phyloP scores from a whole-genome alignment of 2,888 invertebrate genomes.

The Syritta pipiens region DNA sequence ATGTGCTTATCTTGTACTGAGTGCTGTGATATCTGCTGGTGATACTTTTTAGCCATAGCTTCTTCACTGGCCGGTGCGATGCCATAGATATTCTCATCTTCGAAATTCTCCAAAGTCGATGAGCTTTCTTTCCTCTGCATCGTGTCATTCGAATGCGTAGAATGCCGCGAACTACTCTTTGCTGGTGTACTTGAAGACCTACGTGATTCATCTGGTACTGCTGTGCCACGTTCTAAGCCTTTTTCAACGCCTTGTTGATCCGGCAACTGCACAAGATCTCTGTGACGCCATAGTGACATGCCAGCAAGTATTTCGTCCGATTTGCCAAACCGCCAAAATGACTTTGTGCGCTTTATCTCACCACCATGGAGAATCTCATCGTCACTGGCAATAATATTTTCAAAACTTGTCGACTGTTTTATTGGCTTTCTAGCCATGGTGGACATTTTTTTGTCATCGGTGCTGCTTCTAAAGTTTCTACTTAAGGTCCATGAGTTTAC shows the following conservation, averaged over 20 bases:
- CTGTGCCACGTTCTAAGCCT: conserved; percentile 59
- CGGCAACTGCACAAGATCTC: conserved; percentile 85
- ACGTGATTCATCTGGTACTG: conserved; percentile 49
- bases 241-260: conserved; percentile 72
- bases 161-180: conserved; percentile 71
- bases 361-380: conserved; percentile 80
- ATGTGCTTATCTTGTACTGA: conserved; percentile 74
- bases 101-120: conserved; percentile 75
- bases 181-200: conserved; percentile 19
- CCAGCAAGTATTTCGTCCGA: conserved; percentile 90
- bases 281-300: conserved; percentile 92
- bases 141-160: conserved; percentile 73
- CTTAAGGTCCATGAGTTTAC: conserved; percentile 77
- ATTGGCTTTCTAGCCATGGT: conserved; percentile 71
- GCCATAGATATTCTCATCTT: conserved; percentile 77
- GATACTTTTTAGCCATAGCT: conserved; percentile 9
- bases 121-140: conserved; percentile 75
- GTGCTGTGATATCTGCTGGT: no score
- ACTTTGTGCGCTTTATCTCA: conserved; percentile 89
- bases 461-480: conserved; percentile 77
- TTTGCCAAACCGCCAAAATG: conserved; percentile 91
- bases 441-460: conserved; percentile 74
- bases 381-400: conserved; percentile 75
- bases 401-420: conserved; percentile 71
- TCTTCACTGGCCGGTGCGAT: conserved; percentile 62